Conservation (phyloP, 1,140 invertebrate species). For the Epicauta chinensis region DNA sequence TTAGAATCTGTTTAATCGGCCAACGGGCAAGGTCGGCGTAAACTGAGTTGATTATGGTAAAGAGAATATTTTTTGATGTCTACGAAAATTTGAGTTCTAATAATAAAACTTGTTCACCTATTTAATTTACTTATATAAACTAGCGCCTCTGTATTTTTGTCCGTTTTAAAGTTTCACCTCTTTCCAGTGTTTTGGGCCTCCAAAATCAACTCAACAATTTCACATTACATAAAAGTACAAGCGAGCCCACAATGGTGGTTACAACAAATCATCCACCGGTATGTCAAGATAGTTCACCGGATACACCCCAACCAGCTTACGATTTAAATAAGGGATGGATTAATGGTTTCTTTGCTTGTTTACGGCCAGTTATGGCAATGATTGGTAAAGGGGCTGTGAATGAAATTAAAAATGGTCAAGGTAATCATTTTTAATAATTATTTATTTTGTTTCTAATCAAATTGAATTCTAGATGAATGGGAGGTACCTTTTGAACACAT, state of each 20-base stretch:
- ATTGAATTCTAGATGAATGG: slow-evolving; percentile 74
- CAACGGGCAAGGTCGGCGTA: too few species aligned
- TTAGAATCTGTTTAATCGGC: too few species aligned
- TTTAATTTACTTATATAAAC: too few species aligned
- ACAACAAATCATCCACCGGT: slow-evolving; percentile 23
- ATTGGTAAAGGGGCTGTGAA: slow-evolving; percentile 69
- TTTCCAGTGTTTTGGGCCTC: slow-evolving; percentile 59
- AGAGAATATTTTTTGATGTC: too few species aligned
- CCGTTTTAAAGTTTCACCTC: slow-evolving; percentile 7
- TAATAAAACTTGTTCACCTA: too few species aligned
- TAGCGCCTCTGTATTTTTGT: too few species aligned
- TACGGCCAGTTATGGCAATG: slow-evolving; percentile 77
- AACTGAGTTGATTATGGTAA: too few species aligned
- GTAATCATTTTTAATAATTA: slow-evolving; percentile 27
- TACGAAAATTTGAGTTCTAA: too few species aligned
- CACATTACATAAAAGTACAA: slow-evolving; percentile 36
- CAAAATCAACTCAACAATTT: slow-evolving; percentile 58
- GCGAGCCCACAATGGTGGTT: slow-evolving; percentile 22
- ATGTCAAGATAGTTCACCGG: slow-evolving; percentile 40
- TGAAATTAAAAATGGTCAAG: slow-evolving; percentile 57
- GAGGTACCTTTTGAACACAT: slow-evolving; percentile 93
- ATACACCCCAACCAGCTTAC: slow-evolving; percentile 41
- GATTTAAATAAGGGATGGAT: slow-evolving; percentile 63
- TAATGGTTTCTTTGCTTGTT: slow-evolving; percentile 77
- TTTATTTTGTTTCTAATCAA: too few species aligned